Base-by-base conservation (phyloP, 2,113 vertebrate species). In the Ceyx margarethae region DNA sequence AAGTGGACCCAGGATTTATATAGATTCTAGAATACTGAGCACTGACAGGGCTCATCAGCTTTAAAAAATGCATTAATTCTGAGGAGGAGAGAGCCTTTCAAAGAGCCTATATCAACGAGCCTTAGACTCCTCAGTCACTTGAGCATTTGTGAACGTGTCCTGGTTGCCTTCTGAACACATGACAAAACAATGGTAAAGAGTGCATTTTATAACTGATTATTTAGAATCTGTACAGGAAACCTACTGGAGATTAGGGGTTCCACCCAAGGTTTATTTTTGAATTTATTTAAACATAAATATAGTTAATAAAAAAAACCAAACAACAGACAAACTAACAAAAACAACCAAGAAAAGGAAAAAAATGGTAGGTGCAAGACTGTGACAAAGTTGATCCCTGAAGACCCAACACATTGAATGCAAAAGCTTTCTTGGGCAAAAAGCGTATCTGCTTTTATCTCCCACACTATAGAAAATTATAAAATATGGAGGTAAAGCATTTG, bases 401-500 rank as follows among this genome's bases (percentile, higher is more conserved):
- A 73, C 10, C 6, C 6, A 81, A 46, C 0, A 3, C 10, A 33
- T 9, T 31, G 31, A 87, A 72, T 62, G 4, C 4, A 77, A 85
- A 73, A 28, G 31, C 0, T 8, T 3, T 13, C 10, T 56, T 9
- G 11, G 29, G 3, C 7, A 79, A 37, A 64, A 62, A 20, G 1
- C 28, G 2, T 35, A 64, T 28, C 8, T 69, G 29, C 5, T 26
- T 65, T 75, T 68, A 3, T 78, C 29, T 61, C 16, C 6, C 54
- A 6, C 10, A 6, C 2, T 8, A 3, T 21, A 83, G 13, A 65
- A 69, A 66, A 54, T 28, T 5, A 12, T 37, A 56, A 67, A 79
- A 73, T 51, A 69, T 1, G 4, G 3, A 17, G 0, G 1, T 2
- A 74, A 74, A 78, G 0, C 0, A 0, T 35, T 85, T 53, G 62